phyloP scores from a whole-genome alignment of 2,113 vertebrate species.

The Scomber scombrus region DNA sequence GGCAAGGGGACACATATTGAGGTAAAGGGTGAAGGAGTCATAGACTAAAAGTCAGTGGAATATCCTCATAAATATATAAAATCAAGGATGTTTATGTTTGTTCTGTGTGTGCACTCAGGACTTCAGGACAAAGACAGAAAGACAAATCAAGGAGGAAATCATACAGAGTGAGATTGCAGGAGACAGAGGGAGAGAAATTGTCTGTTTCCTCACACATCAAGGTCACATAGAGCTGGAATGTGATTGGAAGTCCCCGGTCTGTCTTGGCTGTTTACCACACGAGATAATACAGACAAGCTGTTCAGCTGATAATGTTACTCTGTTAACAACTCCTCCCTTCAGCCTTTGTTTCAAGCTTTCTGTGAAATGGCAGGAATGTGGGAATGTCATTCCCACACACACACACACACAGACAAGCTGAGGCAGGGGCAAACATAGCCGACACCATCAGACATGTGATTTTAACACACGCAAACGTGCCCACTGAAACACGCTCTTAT shows the following conservation, averaged over 20 bases:
- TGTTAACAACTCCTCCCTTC: conserved; percentile 71
- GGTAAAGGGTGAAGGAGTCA: not conserved
- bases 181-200: conserved; percentile 55
- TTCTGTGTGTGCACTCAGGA: conserved; percentile 27
- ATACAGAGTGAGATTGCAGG: conserved; percentile 32
- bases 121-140: conserved; percentile 30
- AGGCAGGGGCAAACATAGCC: conserved; percentile 44
- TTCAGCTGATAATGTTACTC: conserved; percentile 73
- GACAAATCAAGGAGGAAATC: conserved; percentile 46
- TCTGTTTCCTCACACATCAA: conserved; percentile 66
- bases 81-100: conserved; percentile 17
- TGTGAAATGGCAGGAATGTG: conserved; percentile 74
- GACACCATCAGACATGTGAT: conserved; percentile 56
- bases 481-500: conserved; percentile 47
- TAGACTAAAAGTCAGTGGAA: conserved; percentile 11
- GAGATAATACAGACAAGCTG: conserved; percentile 60
- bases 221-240: conserved; percentile 66
- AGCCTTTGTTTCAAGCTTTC: conserved; percentile 73
- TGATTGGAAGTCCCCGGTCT: conserved; percentile 72
- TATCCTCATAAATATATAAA: conserved; percentile 1
- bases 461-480: conserved; percentile 51
- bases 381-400: conserved; percentile 63
- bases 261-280: conserved; percentile 63
- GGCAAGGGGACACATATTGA: not conserved
- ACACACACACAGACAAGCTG: conserved; percentile 58